Base-by-base conservation (phyloP, 2,797 vertebrate species). In the Poecile montanus region DNA sequence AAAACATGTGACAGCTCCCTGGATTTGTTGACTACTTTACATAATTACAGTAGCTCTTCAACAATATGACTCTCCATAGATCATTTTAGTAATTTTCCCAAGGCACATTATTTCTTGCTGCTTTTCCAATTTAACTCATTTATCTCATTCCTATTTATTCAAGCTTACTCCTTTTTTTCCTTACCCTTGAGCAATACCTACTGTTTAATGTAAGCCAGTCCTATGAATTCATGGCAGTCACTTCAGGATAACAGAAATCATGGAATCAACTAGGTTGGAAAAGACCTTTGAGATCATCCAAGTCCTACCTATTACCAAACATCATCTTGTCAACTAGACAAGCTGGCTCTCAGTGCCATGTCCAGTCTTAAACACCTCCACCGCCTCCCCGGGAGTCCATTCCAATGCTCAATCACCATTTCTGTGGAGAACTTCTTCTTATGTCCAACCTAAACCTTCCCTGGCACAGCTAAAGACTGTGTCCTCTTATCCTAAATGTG, bases 71-170 rank as follows among this genome's bases (percentile, higher is more conserved):
- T 89, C 47, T 61, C 66, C 29, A 45, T 66, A 85, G 85, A 85
- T 78, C 21, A 91, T 34, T 85, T 61, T 10, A 85, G 30, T 68
- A 3, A 3, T 95, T 93, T 94, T 72, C 78, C 36, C 45, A 72
- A 89, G 75, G 54, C 73, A 85, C 51, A 77, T 62, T 60, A 94
- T 83, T 88, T 91, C 66, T 74, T 91, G 63, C 19, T 0, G 6
- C n/a, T 96, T 93, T 91, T 79, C 54, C 48, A 76, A 25, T 88
- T 92, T 75, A 94, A 91, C 45, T 90, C 3, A 90, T 93, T 91
- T 90, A 72, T 62, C 20, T 84, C 50, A 50, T 82, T 93, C 26
- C 40, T 84, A 30, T 88, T 90, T 81, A 79, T 67, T 66, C 16
- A 56, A 42, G 15, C 51, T 58, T 60, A 32, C 8, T 53, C 23